Evolutionary conservation across 2,797 vertebrate genomes (phyloP), one percentile per base, ranked within the genome.

Genomic region (Syndactyla subalaris): DNA sequence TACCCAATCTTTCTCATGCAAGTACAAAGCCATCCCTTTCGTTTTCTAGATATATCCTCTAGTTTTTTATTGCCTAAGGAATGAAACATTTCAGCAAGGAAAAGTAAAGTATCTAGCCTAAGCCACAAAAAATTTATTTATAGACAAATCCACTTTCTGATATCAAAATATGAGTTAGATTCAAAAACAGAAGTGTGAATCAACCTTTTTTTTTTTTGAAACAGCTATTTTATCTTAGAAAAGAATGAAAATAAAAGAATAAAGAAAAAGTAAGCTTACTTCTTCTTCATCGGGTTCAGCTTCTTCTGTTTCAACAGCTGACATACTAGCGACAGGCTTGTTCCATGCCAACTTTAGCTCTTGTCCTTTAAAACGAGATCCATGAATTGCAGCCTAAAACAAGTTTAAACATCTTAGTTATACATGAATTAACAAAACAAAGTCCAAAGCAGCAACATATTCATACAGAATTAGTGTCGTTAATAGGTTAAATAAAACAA

Each of bases 231-330:
- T 58, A 65, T 18, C 8, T 65, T 58, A 22, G 49, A 91, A 48
- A 67, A 38, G 21, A 81, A 19, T 3, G 1, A 36, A 55, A 45
- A 43, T 20, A 3, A 20, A 26, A 26, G 39, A 62, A 45, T 14
- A 29, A 39, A 32, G 41, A 48, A 74, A 93, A 93, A 89, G 39
- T 68, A 94, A 67, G 95, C 98, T 96, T 98, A 99, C 99, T 98
- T 99, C 99, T 83, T 99, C 99, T 63, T 99, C 99, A 78, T 99
- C 99, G 15, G 98, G 98, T 91, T 99, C 99, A 51, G 97, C 98
- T 92, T 99, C 99, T 38, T 99, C 99, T 52, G 98, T 96, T 95
- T 99, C 98, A 45, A 92, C 96, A 65, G 98, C 55, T 91, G 97
- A 98, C 88, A 98, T 98, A 85, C 91, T 98, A 92, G 97, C 83